These are phyloP conservation scores for Sebastes oblongus DNA, from an alignment of 2,797 vertebrate species.

Conservation along the genomic window DNA sequence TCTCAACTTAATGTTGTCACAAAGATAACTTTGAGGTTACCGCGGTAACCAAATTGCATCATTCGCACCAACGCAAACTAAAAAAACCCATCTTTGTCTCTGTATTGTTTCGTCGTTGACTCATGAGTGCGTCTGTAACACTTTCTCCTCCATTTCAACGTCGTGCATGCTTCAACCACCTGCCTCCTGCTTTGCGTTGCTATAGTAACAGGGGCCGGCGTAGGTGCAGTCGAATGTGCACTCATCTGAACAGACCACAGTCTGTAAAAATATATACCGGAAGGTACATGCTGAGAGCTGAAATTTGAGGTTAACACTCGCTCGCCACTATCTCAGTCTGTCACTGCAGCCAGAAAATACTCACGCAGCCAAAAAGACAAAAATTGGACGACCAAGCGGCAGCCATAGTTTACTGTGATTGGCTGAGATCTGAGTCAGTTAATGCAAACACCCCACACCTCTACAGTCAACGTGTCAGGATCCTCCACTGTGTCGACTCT, in stretches of 20 bases:
- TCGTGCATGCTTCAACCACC: not conserved
- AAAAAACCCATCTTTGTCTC: not conserved
- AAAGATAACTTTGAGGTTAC: not conserved
- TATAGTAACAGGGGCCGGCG: not conserved
- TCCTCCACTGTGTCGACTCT: not conserved
- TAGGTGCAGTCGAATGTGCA: not conserved
- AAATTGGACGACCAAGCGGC: not conserved
- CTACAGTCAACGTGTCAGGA: not conserved
- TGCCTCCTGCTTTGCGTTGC: not conserved
- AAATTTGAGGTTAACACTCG: not conserved
- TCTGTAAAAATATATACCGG: not conserved
- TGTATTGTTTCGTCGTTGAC: not conserved
- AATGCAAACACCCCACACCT: not conserved
- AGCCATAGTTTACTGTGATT: not conserved
- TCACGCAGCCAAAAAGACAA: not conserved
- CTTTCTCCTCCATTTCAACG: not conserved
- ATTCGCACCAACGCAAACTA: too few relatives aligned
- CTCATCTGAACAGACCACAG: not conserved
- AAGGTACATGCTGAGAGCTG: not conserved
- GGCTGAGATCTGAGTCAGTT: not conserved
- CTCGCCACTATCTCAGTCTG: not conserved
- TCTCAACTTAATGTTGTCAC: not conserved
- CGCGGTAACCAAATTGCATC: not conserved
- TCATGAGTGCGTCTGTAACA: not conserved
- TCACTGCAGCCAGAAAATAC: not conserved